Base-by-base conservation (phyloP, 2,888 invertebrate species). In the Brachynemurus nebulosus region DNA sequence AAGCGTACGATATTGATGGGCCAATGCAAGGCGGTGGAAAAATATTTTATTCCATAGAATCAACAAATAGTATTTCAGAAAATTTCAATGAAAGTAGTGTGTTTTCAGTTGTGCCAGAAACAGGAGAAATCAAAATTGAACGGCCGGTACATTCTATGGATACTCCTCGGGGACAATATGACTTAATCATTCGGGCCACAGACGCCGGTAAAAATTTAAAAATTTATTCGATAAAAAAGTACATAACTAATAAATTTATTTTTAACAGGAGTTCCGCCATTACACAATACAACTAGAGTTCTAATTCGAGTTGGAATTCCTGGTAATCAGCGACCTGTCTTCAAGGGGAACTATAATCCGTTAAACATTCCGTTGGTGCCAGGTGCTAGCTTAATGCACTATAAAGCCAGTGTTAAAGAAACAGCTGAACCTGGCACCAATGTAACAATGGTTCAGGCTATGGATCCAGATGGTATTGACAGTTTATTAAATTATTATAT, bases 291-390 rank as follows among this genome's bases (percentile, higher is more conserved):
- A 48, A 76, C 79, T 0, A 68, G 73, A 25, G 71, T 84, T 0
- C 68, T 72, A 8, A 71, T 86, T 12, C 69, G 82, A n/a, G 84
- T 86, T 0, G 85, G 85, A 0, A 81, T 83, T 3, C 80, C 83
- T 1, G 84, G 84, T 1, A 84, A 85, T 54, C 82, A 84, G 53
- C 67, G 82, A n/a, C 86, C 83, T 1, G 75, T 80, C n/a, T 84
- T 82, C 54, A 76, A 78, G 52, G 81, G 81, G 1, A 79, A 80
- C 53, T 80, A 76, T 52, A 78, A 78, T 63, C 64, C 1, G 53
- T 63, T 7, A 61, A 61, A 5, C 62, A 66, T 49, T 55, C 59
- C 23, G 61, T 54, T 30, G 56, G 61, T 16, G 63, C 67, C 33
- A 59, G 60, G 5, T 62, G 59, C 33, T 63, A 67, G 49, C 65